phyloP scores from a whole-genome alignment of 2,888 invertebrate species.

The Eubasilissa splendida region DNA sequence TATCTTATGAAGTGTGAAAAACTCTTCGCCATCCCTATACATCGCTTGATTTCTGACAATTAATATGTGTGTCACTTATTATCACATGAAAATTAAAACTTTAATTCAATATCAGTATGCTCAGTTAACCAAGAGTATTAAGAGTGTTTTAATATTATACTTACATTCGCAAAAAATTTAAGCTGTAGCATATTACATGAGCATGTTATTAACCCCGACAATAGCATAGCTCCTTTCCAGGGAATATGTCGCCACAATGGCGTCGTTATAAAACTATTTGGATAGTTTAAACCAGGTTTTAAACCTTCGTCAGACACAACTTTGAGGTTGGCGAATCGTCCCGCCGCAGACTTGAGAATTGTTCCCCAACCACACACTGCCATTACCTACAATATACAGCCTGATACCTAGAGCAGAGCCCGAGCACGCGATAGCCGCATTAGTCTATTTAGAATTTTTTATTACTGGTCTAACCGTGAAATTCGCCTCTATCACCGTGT shows the following conservation, averaged over 20 bases:
- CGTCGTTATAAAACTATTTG: slow-evolving; percentile 39
- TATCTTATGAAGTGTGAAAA: too few relatives aligned
- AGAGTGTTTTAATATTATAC: too few relatives aligned
- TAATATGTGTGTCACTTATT: too few relatives aligned
- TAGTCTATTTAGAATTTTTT: slow-evolving; percentile 28
- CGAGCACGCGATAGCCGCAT: slow-evolving; percentile 37
- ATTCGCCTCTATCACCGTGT: slow-evolving; percentile 27
- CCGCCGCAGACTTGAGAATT: slow-evolving; percentile 34
- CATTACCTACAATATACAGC: slow-evolving; percentile 9
- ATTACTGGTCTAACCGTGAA: slow-evolving; percentile 15
- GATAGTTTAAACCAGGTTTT: slow-evolving; percentile 8
- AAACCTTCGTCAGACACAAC: slow-evolving; percentile 28
- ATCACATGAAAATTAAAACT: too few relatives aligned
- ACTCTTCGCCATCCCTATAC: too few relatives aligned
- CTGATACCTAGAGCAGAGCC: background rate
- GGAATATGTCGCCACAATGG: slow-evolving; percentile 15
- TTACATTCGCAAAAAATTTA: too few relatives aligned
- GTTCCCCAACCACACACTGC: slow-evolving; percentile 27
- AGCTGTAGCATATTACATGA: background rate
- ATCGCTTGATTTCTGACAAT: too few relatives aligned
- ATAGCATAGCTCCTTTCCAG: background rate
- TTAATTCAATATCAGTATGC: too few relatives aligned
- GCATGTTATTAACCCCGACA: background rate
- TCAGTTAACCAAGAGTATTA: too few relatives aligned
- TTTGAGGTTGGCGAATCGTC: slow-evolving; percentile 24